phyloP scores from a whole-genome alignment of 2,113 vertebrate genomes.

The Corydoras maculifer region DNA sequence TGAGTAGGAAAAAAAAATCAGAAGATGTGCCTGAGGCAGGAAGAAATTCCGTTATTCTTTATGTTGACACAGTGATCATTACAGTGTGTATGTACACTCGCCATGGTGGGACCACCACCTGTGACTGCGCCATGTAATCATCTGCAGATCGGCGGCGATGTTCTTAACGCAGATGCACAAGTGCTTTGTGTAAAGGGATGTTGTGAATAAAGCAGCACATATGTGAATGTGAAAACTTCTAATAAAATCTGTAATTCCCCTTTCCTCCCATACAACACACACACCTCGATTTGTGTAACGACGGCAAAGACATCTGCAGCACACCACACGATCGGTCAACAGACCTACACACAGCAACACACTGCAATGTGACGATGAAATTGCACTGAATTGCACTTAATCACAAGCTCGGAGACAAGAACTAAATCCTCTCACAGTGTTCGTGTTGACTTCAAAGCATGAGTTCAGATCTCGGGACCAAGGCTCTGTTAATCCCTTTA shows the following conservation, averaged over 20 bases:
- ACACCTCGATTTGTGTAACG: too few relatives aligned
- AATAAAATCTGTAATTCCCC: too few relatives aligned
- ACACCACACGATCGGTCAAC: slow-evolving; percentile 18
- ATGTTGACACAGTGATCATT: slow-evolving; percentile 21
- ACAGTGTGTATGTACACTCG: slow-evolving; percentile 14
- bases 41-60: slow-evolving; percentile 16
- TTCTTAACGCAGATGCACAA: background rate
- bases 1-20: slow-evolving; percentile 15
- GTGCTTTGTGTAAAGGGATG: slow-evolving; percentile 32
- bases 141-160: background rate
- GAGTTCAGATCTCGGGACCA: too few relatives aligned
- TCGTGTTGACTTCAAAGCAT: too few relatives aligned
- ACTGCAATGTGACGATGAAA: slow-evolving; percentile 27
- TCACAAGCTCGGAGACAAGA: background rate
- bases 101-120: slow-evolving; percentile 2
- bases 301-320: background rate
- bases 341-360: slow-evolving; percentile 17
- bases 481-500: too few relatives aligned
- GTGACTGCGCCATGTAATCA: slow-evolving; percentile 23
- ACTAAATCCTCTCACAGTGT: too few relatives aligned
- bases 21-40: slow-evolving; percentile 1
- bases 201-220: slow-evolving; percentile 19
- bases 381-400: background rate
- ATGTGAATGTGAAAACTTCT: slow-evolving; percentile 11
- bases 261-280: background rate